Percentiles rank a stretch among this genome's conserved stretches.
phyloP scores from a whole-genome alignment of 2,113 vertebrate species.

The Amphiprion percula region DNA sequence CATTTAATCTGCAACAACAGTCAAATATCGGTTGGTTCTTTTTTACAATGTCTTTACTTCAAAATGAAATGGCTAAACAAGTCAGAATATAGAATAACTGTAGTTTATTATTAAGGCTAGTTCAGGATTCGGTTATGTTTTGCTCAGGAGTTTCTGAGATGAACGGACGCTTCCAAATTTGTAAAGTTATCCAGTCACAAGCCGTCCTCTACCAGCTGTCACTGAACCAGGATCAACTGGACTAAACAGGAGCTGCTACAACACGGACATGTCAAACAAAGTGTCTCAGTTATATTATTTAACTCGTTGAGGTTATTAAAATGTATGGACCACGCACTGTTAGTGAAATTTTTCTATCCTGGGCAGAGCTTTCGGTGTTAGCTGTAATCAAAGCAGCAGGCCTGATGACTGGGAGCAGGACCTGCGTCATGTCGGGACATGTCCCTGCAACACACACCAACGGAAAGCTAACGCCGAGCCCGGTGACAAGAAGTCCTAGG shows the following conservation, averaged over 20 bases:
- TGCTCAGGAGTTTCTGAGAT: background rate
- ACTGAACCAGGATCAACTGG: conserved; percentile 57
- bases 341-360: rapidly evolving
- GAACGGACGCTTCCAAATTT: conserved; percentile 34
- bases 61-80: too few relatives aligned
- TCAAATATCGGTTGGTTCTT: background rate
- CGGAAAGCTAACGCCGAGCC: conserved; percentile 8
- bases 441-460: conserved; percentile 54
- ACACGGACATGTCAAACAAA: conserved; percentile 26
- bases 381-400: conserved; percentile 6
- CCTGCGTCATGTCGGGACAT: conserved; percentile 75
- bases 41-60: too few relatives aligned
- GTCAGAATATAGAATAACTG: background rate
- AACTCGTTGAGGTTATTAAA: background rate
- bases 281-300: background rate
- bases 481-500: background rate
- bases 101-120: background rate
- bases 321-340: too few relatives aligned
- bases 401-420: background rate
- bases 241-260: background rate
- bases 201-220: conserved; percentile 47
- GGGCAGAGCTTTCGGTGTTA: background rate
- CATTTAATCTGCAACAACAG: background rate
- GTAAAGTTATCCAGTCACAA: conserved; percentile 34
- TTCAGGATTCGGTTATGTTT: background rate